A percentile compares a stretch with the other conserved stretches of the same genome.
Evolutionary conservation across 2,888 invertebrate genomes (phyloP).

Genomic region (Hydropsyche betteni): DNA sequence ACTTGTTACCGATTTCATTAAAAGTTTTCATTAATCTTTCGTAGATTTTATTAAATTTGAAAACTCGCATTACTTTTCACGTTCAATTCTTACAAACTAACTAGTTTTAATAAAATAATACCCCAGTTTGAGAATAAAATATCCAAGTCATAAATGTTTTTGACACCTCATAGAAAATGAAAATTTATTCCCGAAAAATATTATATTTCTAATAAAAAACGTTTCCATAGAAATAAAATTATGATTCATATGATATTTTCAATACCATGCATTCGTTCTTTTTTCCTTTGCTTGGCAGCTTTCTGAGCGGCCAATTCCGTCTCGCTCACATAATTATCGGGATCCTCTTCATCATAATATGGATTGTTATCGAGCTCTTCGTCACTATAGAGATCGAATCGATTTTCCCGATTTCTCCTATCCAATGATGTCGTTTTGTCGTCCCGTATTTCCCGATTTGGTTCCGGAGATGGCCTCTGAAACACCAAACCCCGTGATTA

Average conservation of each 20-base stretch:
- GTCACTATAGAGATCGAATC: constrained; percentile 44
- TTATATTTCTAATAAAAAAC: no score
- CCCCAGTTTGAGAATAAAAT: no score
- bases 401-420: constrained; percentile 33
- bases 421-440: constrained; percentile 34
- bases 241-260: not conserved
- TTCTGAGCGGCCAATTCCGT: constrained; percentile 51
- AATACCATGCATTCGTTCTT: constrained; percentile 47
- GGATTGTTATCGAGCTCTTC: constrained; percentile 33
- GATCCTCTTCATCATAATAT: constrained; percentile 44
- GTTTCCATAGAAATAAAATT: no score
- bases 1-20: no score
- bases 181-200: no score
- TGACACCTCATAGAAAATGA: no score
- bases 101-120: no score
- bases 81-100: no score
- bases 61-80: no score
- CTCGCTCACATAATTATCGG: constrained; percentile 50
- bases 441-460: constrained; percentile 1
- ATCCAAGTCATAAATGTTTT: no score
- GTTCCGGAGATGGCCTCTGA: constrained; percentile 40
- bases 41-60: no score
- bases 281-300: constrained; percentile 46
- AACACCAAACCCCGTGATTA: not conserved
- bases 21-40: no score